Evolutionary conservation across 1,140 invertebrate genomes (phyloP).

Genomic region (Heliconius hermathena): DNA sequence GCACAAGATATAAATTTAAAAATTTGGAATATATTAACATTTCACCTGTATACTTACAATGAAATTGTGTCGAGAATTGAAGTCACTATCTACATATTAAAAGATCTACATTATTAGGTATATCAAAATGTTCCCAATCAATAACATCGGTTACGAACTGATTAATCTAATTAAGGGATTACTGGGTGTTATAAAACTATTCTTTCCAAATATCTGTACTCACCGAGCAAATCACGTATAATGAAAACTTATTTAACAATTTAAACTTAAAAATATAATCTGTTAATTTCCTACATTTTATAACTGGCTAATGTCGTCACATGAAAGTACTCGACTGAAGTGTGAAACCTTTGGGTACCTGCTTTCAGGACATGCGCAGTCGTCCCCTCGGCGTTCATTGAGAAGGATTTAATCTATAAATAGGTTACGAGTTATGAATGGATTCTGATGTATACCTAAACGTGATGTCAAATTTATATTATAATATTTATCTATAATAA

Average conservation of each 20-base stretch:
- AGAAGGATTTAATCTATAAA: constrained; percentile 38
- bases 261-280: not conserved
- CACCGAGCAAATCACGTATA: not conserved
- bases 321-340: constrained; percentile 35
- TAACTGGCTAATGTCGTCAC: constrained; percentile 23
- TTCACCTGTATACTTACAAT: not conserved
- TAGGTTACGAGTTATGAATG: constrained; percentile 28
- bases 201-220: not conserved
- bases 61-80: not conserved
- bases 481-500: too few relatives aligned
- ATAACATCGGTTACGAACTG: constrained; percentile 3
- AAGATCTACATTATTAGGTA: not conserved
- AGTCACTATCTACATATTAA: not conserved
- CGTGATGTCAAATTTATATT: not conserved
- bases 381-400: constrained; percentile 28
- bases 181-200: not conserved
- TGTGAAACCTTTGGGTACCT: constrained; percentile 33
- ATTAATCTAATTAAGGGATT: constrained; percentile 7
- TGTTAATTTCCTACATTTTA: constrained; percentile 20
- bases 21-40: not conserved
- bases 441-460: not conserved
- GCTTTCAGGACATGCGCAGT: constrained; percentile 36
- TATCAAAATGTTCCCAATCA: not conserved
- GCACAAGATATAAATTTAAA: not conserved
- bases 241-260: constrained; percentile 22